These are phyloP conservation scores for Heteractis magnifica DNA, from an alignment of 92 coral and sea anemone genomes.

Conservation along the genomic window DNA sequence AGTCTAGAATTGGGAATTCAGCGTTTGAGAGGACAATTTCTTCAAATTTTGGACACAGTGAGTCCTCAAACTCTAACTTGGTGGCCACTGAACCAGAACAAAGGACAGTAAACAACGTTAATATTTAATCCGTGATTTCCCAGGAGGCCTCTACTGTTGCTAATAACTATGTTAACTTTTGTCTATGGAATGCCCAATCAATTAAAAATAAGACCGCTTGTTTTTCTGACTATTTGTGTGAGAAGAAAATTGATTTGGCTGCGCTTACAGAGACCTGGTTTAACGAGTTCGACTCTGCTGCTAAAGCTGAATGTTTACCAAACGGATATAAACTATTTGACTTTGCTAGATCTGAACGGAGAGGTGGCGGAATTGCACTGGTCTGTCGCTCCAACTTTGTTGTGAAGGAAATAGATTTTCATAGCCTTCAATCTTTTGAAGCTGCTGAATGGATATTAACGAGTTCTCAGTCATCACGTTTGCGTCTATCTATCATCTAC, in stretches of 20 bases:
- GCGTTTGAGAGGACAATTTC: neutral
- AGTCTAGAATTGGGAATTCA: neutral
- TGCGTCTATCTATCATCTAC: slow-evolving; percentile 36
- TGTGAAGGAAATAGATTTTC: slow-evolving; percentile 21
- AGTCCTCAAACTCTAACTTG: neutral
- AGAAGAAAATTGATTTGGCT: slow-evolving; percentile 12
- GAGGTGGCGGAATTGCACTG: slow-evolving; percentile 35
- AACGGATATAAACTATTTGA: slow-evolving; percentile 18
- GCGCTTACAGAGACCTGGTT: slow-evolving; percentile 33
- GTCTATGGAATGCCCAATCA: slow-evolving; percentile 39
- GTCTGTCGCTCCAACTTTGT: slow-evolving; percentile 19
- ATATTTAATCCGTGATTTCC: neutral
- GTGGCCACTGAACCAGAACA: neutral
- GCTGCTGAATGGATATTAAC: slow-evolving; percentile 25
- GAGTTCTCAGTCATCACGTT: slow-evolving; percentile 20
- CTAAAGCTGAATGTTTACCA: slow-evolving; percentile 16
- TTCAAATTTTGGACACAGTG: neutral
- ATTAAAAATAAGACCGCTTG: slow-evolving; percentile 31
- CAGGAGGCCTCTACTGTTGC: neutral
- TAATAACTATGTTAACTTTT: slow-evolving; percentile 8
- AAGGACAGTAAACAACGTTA: slow-evolving; percentile 9
- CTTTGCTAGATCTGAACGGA: slow-evolving; percentile 16
- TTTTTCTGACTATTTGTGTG: slow-evolving; percentile 25
- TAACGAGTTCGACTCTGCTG: slow-evolving; percentile 11
- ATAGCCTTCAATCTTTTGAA: slow-evolving; percentile 23